Evolutionary conservation across 2,113 vertebrate species (phyloP), one percentile per base, ranked within the genome.

Genomic region (Cygnus atratus): DNA sequence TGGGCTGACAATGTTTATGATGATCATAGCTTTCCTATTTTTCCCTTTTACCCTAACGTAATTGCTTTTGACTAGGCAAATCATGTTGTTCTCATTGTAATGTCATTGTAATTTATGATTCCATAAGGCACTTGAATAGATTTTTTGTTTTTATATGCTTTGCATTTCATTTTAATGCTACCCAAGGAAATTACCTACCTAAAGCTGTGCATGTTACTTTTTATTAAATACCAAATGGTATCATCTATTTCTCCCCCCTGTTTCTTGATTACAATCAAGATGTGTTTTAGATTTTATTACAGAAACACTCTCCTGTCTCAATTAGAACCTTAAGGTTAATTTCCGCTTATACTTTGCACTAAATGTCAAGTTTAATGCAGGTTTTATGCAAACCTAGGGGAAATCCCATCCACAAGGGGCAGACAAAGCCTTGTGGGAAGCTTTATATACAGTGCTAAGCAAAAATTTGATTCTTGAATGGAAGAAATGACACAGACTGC

Each of bases 71-170:
- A 97, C 93, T 95, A 67, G 91, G 77, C 76, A 96, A 96, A 96
- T 97, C 92, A 96, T 93, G 73, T 94, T 97, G 78, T 93, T 97
- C 93, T 96, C 22, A 9, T 96, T 94, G 93, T 89, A 97, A 91
- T 97, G 94, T 93, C 97, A 96, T 83, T 96, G 76, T 78, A 73
- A 97, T 97, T 97, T 97, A 96, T 96, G 96, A 93, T 96, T 97
- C 94, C 57, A 85, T 95, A 95, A 96, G 92, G 74, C 78, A 90
- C 50, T 93, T 92, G 87, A 95, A 94, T 93, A 94, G 92, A 94
- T 89, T 97, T 88, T 97, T 96, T 96, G 94, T 7, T 87, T 91
- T 92, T 90, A 94, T 95, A 91, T 87, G 35, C 35, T 96, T 97
- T 94, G 62, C 86, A 97, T 97, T 97, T 98, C 65, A 89, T 97